These are phyloP conservation scores for Caenorhabditis sinica DNA, from an alignment of 2,888 invertebrate species.

Conservation along the genomic window DNA sequence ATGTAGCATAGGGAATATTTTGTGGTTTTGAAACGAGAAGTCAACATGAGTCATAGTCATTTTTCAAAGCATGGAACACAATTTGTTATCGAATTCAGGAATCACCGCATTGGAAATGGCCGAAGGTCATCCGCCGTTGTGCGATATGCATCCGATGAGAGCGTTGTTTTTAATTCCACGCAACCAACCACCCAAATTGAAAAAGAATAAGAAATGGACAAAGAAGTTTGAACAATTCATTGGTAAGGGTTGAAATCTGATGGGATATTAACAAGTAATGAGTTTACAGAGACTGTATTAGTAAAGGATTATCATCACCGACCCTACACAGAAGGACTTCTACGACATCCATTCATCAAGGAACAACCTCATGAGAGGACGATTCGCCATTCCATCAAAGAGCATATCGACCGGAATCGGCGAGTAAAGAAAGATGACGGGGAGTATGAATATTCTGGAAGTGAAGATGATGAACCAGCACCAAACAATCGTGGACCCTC, in stretches of 20 bases:
- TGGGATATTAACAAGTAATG: not conserved
- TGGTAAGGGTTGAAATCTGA: slow-evolving; percentile 84
- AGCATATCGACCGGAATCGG: slow-evolving; percentile 93
- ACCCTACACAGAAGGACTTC: slow-evolving; percentile 97
- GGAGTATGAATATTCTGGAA: slow-evolving; percentile 93
- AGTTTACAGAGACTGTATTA: slow-evolving; percentile 89
- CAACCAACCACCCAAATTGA: slow-evolving; percentile 97
- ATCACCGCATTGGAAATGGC: slow-evolving; percentile 99
- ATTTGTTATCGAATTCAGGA: slow-evolving; percentile 69
- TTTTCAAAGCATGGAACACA: slow-evolving; percentile 26
- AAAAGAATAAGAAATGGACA: slow-evolving; percentile 86
- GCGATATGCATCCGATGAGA: slow-evolving; percentile 99
- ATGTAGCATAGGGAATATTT: not conserved
- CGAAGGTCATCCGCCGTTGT: slow-evolving; percentile 89
- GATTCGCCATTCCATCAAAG: slow-evolving; percentile 97
- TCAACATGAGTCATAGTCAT: not conserved
- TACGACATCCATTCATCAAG: slow-evolving; percentile 94
- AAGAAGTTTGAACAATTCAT: slow-evolving; percentile 97
- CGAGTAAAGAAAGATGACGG: slow-evolving; percentile 86
- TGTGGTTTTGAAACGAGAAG: not conserved
- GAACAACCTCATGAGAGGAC: slow-evolving; percentile 99
- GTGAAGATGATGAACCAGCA: slow-evolving; percentile 95
- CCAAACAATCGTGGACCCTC: slow-evolving; percentile 52
- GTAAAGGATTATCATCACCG: slow-evolving; percentile 99
- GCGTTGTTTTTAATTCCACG: slow-evolving; percentile 87